A percentile compares a stretch with the other conserved stretches of the same genome.
These are phyloP conservation scores for Lycophotia porphyrea DNA, from an alignment of 2,888 invertebrate genomes.

Conservation along the genomic window DNA sequence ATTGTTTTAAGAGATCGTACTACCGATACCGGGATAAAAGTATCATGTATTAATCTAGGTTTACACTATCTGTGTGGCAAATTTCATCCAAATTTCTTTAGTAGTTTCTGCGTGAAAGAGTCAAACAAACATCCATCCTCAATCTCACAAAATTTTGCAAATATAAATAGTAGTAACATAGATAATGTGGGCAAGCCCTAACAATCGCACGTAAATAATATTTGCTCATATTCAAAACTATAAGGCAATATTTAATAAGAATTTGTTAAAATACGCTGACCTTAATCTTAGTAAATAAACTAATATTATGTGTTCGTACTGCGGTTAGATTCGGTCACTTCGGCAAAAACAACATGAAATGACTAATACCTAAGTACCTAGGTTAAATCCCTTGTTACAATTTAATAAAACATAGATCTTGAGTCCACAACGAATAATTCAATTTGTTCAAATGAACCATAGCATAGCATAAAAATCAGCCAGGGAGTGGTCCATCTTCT, in stretches of 20 bases:
- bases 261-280: constrained; percentile 7
- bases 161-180: not conserved
- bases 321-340: not conserved
- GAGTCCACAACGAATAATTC: not conserved
- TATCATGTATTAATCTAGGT: too few relatives aligned
- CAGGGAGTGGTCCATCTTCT: too few relatives aligned
- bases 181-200: not conserved
- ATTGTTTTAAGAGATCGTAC: too few relatives aligned
- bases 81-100: not conserved
- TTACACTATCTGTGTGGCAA: too few relatives aligned
- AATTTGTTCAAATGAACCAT: not conserved
- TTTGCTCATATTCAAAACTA: constrained; percentile 10
- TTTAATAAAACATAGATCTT: not conserved
- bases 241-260: constrained; percentile 17
- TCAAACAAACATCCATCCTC: not conserved
- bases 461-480: not conserved
- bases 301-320: not conserved
- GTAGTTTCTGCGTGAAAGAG: not conserved
- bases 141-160: not conserved
- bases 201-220: not conserved
- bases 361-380: not conserved
- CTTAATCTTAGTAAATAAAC: constrained; percentile 20
- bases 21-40: too few relatives aligned
- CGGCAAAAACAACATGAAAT: constrained; percentile 3
- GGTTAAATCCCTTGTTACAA: not conserved